Evolutionary conservation across 2,113 vertebrate genomes (phyloP).

Genomic region (Motacilla alba): DNA sequence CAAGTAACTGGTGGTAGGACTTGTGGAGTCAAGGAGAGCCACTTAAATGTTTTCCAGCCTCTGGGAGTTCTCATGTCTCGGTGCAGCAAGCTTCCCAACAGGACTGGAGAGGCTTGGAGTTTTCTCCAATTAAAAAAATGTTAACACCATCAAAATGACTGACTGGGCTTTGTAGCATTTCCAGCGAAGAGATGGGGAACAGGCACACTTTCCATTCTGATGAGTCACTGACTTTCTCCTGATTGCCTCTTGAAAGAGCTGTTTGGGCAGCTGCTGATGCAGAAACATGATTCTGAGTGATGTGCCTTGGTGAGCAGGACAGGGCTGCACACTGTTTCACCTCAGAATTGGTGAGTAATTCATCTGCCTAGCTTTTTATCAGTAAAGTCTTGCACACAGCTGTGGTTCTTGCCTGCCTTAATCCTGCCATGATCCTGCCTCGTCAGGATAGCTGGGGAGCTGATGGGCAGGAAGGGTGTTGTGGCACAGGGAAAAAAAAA

Average conservation of each 20-base stretch:
- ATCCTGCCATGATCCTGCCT: neutral
- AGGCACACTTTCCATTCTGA: constrained; percentile 4
- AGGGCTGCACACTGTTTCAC: neutral
- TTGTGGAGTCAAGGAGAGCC: neutral
- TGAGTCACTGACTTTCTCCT: constrained; percentile 40
- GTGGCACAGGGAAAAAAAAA: neutral
- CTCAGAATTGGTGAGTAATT: neutral
- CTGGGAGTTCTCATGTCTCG: neutral
- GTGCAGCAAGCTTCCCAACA: neutral
- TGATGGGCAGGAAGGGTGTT: neutral
- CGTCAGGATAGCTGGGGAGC: neutral
- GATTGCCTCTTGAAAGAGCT: neutral
- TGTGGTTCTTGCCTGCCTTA: neutral
- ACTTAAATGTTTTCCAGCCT: neutral
- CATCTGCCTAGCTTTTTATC: neutral
- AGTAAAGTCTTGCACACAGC: neutral
- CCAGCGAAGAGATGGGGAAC: neutral
- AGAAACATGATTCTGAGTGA: neutral
- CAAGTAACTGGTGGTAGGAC: neutral
- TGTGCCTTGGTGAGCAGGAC: neutral
- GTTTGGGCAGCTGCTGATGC: constrained; percentile 32
- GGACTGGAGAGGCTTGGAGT: neutral
- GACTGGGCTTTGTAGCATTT: neutral
- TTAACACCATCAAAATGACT: neutral
- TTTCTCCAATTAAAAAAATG: neutral